Percentiles rank a stretch among this genome's conserved stretches.
Evolutionary conservation across 2,888 invertebrate genomes (phyloP).

Genomic region (Yponomeuta malinellus): DNA sequence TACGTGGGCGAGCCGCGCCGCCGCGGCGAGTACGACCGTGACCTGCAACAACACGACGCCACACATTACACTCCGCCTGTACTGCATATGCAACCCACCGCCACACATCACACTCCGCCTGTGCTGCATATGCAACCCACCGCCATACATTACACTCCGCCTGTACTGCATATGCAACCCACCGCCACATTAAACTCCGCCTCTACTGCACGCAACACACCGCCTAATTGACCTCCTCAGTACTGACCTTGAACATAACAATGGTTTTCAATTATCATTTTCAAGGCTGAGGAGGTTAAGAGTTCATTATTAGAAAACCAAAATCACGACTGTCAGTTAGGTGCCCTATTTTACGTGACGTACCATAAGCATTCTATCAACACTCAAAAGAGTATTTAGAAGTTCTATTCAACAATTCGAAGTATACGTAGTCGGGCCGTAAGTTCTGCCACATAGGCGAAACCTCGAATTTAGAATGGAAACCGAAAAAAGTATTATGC

Average conservation of each 20-base stretch:
- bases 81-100: not conserved
- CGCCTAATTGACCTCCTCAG: not conserved
- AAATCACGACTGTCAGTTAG: not conserved
- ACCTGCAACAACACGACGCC: conserved; percentile 35
- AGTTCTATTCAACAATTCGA: too few species aligned
- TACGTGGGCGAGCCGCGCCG: conserved; percentile 95
- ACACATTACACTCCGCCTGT: conserved; percentile 2
- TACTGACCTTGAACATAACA: too few species aligned
- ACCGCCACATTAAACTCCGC: not conserved
- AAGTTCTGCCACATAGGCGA: too few species aligned
- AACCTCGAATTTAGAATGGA: too few species aligned
- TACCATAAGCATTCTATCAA: too few species aligned
- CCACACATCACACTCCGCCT: not conserved
- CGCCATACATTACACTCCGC: conserved; percentile 1
- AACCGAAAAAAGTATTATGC: too few species aligned
- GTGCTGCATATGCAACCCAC: too few species aligned
- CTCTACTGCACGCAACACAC: not conserved
- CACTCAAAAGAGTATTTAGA: too few species aligned
- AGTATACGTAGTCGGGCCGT: too few species aligned
- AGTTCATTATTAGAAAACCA: too few species aligned
- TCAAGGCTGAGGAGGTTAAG: too few species aligned
- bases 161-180: not conserved
- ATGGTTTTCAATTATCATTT: too few species aligned
- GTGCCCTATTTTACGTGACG: not conserved
- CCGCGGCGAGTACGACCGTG: conserved; percentile 87